A percentile compares a stretch with the other conserved stretches of the same genome.
phyloP scores from a whole-genome alignment of 2,113 vertebrate genomes.

The Urocitellus parryii region DNA sequence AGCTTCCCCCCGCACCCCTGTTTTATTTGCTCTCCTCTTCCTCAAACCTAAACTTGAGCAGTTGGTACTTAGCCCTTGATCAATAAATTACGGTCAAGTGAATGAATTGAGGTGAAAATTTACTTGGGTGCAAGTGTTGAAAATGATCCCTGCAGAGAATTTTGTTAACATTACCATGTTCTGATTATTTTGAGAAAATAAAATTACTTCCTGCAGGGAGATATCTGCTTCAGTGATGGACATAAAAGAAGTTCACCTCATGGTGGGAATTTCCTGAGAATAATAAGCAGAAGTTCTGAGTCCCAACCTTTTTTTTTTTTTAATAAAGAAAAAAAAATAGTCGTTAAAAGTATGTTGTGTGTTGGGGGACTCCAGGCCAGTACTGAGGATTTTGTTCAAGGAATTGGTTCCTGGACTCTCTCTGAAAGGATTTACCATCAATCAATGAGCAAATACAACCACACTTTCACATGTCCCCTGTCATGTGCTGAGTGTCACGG shows the following conservation, averaged over 20 bases:
- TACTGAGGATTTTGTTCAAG: background rate
- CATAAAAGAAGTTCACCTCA: background rate
- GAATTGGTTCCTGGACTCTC: background rate
- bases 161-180: background rate
- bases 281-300: background rate
- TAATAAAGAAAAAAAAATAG: background rate
- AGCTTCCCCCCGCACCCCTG: background rate
- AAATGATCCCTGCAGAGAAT: background rate
- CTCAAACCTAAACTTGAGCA: background rate
- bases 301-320: background rate
- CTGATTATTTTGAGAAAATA: background rate
- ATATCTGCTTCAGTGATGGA: no score
- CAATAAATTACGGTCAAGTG: background rate
- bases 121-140: background rate
- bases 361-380: background rate
- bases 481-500: background rate
- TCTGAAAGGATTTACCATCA: background rate
- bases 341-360: background rate
- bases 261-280: background rate
- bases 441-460: background rate
- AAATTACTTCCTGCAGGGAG: background rate
- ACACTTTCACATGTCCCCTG: background rate
- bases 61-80: background rate
- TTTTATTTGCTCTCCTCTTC: background rate
- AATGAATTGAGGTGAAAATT: background rate